These are phyloP conservation scores for Falco berigora DNA, from an alignment of 2,797 vertebrate species.

Conservation along the genomic window DNA sequence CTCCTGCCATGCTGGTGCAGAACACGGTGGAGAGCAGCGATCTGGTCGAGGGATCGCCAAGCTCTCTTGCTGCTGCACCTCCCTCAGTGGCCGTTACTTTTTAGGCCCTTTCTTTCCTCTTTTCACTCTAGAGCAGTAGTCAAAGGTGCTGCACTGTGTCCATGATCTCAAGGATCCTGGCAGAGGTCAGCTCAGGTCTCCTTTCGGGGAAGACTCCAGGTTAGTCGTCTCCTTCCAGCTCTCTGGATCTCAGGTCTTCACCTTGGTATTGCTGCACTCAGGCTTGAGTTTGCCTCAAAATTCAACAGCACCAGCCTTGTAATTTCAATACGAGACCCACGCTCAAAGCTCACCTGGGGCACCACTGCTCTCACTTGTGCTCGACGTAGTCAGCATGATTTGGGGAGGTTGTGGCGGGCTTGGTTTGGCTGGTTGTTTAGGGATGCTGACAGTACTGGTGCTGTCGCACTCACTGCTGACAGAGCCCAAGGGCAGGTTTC, in stretches of 20 bases:
- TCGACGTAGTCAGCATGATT: not conserved
- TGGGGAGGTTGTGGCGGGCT: too few species aligned
- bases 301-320: not conserved
- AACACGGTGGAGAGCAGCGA: not conserved
- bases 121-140: not conserved
- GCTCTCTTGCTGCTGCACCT: not conserved
- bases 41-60: not conserved
- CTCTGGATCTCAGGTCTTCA: not conserved
- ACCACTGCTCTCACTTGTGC: not conserved
- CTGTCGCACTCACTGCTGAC: not conserved
- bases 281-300: not conserved
- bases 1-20: not conserved
- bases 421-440: too few species aligned
- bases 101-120: not conserved
- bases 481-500: not conserved
- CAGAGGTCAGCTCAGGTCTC: not conserved
- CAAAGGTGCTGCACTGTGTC: not conserved
- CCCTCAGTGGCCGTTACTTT: too few species aligned
- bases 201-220: not conserved
- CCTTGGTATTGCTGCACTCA: not conserved
- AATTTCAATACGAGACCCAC: accelerated
- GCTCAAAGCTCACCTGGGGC: not conserved
- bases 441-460: not conserved
- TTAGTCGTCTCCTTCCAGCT: not conserved
- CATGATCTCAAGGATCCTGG: accelerated